A percentile compares a stretch with the other conserved stretches of the same genome.
These are phyloP conservation scores for Eptesicus fuscus DNA, from an alignment of 2,113 vertebrate genomes.

Conservation along the genomic window DNA sequence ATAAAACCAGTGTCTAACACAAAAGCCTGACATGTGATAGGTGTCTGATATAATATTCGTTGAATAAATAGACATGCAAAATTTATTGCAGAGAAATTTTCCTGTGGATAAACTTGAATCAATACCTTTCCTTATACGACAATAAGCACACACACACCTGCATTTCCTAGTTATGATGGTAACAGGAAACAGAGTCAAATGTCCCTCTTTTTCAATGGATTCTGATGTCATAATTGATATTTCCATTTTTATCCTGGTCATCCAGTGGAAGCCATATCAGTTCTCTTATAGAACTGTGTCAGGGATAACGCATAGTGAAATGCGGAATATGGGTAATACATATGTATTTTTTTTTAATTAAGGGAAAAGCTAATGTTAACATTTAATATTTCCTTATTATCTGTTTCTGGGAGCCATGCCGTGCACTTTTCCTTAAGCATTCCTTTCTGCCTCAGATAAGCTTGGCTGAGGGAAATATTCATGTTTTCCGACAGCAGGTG, in stretches of 20 bases:
- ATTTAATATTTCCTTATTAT: background rate
- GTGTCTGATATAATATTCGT: background rate
- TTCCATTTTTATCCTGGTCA: background rate
- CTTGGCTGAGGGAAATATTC: background rate
- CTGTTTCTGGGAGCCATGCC: background rate
- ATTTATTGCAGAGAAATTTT: constrained; percentile 1
- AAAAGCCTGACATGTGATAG: background rate
- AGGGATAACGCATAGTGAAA: background rate
- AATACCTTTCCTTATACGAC: background rate
- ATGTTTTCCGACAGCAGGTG: background rate
- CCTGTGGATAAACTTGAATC: background rate
- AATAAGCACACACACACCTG: background rate
- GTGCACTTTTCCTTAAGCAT: background rate
- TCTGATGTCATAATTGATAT: background rate
- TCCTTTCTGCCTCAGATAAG: background rate
- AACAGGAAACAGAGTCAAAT: background rate
- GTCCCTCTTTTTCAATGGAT: background rate
- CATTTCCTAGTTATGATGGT: background rate
- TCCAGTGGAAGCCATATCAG: background rate
- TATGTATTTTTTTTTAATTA: background rate
- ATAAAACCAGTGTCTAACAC: background rate
- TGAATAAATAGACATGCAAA: background rate
- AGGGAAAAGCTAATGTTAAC: background rate
- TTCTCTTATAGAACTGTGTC: background rate
- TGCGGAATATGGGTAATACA: background rate